These are phyloP conservation scores for Micromussa lordhowensis DNA, from an alignment of 92 coral and sea anemone genomes.

Conservation along the genomic window DNA sequence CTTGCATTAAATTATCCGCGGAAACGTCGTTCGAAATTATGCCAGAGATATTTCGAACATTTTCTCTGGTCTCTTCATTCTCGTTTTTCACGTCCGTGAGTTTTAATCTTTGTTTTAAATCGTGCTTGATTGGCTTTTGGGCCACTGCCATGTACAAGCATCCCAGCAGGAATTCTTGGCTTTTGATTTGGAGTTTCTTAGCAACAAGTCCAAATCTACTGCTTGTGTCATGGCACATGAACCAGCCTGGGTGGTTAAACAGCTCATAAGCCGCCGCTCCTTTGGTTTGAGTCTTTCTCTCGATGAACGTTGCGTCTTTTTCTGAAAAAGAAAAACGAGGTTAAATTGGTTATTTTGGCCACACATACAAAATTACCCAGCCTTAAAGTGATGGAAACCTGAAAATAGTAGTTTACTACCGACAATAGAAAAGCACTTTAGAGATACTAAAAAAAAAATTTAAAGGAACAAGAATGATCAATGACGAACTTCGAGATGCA, in stretches of 20 bases:
- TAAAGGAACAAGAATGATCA: too few relatives aligned
- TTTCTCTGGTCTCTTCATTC: not conserved
- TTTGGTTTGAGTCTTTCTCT: slow-evolving; percentile 73
- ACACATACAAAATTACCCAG: too few relatives aligned
- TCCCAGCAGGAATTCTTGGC: slow-evolving; percentile 75
- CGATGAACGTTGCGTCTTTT: slow-evolving; percentile 89
- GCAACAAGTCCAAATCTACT: slow-evolving; percentile 79
- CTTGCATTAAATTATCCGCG: slow-evolving; percentile 14
- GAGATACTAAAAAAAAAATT: too few relatives aligned
- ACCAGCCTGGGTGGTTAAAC: slow-evolving; percentile 91
- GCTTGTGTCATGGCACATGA: slow-evolving; percentile 79
- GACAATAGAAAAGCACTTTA: too few relatives aligned
- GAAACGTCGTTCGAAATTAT: slow-evolving; percentile 41
- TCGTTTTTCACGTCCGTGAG: not conserved
- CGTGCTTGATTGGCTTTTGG: slow-evolving; percentile 22
- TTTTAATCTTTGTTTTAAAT: not conserved
- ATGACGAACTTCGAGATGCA: too few relatives aligned
- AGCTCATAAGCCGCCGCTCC: slow-evolving; percentile 79
- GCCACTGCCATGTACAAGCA: slow-evolving; percentile 77
- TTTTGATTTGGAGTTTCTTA: slow-evolving; percentile 70
- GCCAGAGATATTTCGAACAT: slow-evolving; percentile 24
- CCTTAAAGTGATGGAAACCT: too few relatives aligned
- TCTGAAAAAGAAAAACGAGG: slow-evolving; percentile 40
- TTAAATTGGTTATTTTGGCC: too few relatives aligned
- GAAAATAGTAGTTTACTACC: too few relatives aligned